Conservation (phyloP, 2,113 vertebrate species). For the Conger conger region DNA sequence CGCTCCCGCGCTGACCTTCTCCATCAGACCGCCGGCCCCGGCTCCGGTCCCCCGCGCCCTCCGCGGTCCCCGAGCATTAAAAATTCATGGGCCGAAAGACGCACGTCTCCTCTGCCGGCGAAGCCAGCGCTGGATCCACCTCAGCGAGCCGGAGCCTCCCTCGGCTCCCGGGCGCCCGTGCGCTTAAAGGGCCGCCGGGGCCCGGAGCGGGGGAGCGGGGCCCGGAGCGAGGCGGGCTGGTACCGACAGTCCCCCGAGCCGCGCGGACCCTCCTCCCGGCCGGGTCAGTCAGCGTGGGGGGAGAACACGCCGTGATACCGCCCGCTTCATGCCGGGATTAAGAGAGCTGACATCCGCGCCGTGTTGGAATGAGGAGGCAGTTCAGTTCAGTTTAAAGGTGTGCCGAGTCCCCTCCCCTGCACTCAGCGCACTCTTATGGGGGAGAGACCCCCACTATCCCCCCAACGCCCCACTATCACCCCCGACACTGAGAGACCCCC, state of each 20-base stretch:
- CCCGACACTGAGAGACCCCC: not conserved
- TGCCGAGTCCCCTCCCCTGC: not conserved
- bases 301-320: slow-evolving; percentile 56
- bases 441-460: not conserved
- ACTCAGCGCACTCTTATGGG: not conserved
- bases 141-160: slow-evolving; percentile 39
- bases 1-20: slow-evolving; percentile 60
- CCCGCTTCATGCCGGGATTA: slow-evolving; percentile 59
- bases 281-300: slow-evolving; percentile 66
- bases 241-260: slow-evolving; percentile 58
- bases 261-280: slow-evolving; percentile 51
- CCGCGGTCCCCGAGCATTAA: slow-evolving; percentile 61
- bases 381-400: slow-evolving; percentile 37
- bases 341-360: slow-evolving; percentile 30
- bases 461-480: not conserved
- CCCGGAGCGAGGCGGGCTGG: slow-evolving; percentile 56
- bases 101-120: slow-evolving; percentile 49
- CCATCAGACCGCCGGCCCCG: slow-evolving; percentile 65
- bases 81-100: slow-evolving; percentile 61
- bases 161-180: slow-evolving; percentile 56
- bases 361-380: slow-evolving; percentile 28
- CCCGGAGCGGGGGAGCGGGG: slow-evolving; percentile 55
- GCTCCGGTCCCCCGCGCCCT: slow-evolving; percentile 53
- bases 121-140: slow-evolving; percentile 51
- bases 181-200: slow-evolving; percentile 62